phyloP scores from a whole-genome alignment of 2,113 vertebrate species.

The Clinocottus analis region DNA sequence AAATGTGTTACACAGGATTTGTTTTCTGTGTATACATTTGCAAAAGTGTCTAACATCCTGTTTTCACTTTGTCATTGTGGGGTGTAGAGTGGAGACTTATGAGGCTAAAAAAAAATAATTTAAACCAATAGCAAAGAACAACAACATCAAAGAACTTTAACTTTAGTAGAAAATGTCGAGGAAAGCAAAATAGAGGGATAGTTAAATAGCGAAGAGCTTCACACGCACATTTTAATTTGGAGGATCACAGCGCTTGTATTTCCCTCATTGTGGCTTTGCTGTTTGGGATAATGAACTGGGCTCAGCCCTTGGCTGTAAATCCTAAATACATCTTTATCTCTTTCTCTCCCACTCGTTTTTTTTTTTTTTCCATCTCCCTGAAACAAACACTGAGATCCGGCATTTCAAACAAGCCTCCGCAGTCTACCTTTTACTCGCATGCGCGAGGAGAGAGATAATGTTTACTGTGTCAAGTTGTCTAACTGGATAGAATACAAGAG shows the following conservation, averaged over 20 bases:
- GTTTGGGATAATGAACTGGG: slow-evolving; percentile 48
- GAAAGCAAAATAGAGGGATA: neutral
- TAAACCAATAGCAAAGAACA: neutral
- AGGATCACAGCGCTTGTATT: slow-evolving; percentile 31
- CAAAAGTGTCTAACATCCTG: neutral
- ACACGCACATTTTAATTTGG: neutral
- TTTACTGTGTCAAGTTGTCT: neutral
- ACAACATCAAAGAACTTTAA: neutral
- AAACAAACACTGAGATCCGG: slow-evolving; percentile 24
- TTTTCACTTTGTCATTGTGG: neutral
- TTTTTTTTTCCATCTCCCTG: slow-evolving; percentile 27
- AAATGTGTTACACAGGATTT: no score
- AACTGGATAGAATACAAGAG: neutral
- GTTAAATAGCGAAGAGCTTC: neutral
- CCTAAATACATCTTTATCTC: slow-evolving; percentile 44
- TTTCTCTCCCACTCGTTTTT: slow-evolving; percentile 9
- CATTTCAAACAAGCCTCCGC: slow-evolving; percentile 1
- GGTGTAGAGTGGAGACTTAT: neutral
- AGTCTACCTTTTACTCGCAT: slow-evolving; percentile 1
- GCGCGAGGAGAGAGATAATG: neutral
- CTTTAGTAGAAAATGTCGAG: neutral
- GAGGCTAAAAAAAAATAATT: neutral
- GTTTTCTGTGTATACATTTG: neutral
- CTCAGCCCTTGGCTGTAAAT: slow-evolving; percentile 23
- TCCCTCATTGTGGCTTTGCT: slow-evolving; percentile 25